Conservation (phyloP, 1,140 invertebrate genomes). For the Drosophila oshimai region DNA sequence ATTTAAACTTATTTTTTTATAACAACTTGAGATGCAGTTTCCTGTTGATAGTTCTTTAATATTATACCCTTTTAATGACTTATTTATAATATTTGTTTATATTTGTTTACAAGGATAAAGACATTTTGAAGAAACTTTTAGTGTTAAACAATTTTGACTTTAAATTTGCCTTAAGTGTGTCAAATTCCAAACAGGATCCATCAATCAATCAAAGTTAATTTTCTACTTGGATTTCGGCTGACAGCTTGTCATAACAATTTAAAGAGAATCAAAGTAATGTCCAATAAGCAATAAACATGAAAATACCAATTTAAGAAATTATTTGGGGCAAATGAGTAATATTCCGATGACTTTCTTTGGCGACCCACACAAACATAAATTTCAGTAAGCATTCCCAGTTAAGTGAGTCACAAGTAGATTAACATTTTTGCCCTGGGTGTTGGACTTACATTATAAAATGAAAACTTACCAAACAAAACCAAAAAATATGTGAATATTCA, state of each 20-base stretch:
- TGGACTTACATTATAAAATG: slow-evolving; percentile 24
- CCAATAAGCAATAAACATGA: slow-evolving; percentile 32
- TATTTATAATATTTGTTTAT: too few species aligned
- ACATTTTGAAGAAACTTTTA: too few species aligned
- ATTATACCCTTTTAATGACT: too few species aligned
- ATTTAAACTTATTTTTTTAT: neutral
- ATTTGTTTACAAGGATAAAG: too few species aligned
- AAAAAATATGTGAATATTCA: slow-evolving; percentile 22
- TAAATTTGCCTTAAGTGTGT: neutral
- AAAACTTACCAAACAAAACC: slow-evolving; percentile 11
- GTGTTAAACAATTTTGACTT: too few species aligned
- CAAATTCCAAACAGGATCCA: slow-evolving; percentile 2
- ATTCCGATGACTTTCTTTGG: neutral
- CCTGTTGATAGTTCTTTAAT: too few species aligned
- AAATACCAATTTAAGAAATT: slow-evolving; percentile 35
- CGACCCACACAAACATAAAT: neutral
- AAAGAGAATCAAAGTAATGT: slow-evolving; percentile 52
- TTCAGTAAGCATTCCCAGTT: neutral
- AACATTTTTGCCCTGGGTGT: slow-evolving; percentile 50
- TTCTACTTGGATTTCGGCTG: neutral
- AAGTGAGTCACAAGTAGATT: slow-evolving; percentile 31
- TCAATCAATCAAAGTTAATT: slow-evolving; percentile 22
- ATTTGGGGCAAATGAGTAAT: slow-evolving; percentile 66
- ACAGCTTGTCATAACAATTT: slow-evolving; percentile 74
- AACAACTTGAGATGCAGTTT: too few species aligned